phyloP scores from a whole-genome alignment of 2,888 invertebrate genomes.

The Pterostichus niger region DNA sequence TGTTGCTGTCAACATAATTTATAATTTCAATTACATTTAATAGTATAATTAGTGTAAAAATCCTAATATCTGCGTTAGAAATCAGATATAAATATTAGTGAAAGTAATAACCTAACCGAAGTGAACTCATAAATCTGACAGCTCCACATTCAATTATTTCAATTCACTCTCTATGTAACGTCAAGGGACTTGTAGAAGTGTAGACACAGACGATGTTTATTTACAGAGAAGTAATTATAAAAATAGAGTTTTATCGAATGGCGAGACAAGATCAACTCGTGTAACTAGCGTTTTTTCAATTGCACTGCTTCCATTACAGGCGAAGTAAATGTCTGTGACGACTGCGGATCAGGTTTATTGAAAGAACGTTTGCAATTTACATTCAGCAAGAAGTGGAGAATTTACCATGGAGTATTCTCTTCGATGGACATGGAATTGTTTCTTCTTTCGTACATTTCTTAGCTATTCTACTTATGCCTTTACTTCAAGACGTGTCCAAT shows the following conservation, averaged over 20 bases:
- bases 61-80: too few species aligned
- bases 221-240: conserved; percentile 52
- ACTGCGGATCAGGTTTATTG: conserved; percentile 49
- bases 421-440: background rate
- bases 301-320: conserved; percentile 55
- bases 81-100: too few species aligned
- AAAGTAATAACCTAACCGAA: too few species aligned
- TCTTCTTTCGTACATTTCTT: background rate
- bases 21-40: too few species aligned
- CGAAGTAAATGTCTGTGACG: background rate
- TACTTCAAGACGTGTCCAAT: conserved; percentile 9
- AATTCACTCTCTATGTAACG: too few species aligned
- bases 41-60: too few species aligned
- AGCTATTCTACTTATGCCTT: conserved; percentile 8
- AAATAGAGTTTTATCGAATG: conserved; percentile 33
- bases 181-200: too few species aligned
- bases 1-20: too few species aligned
- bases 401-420: too few species aligned
- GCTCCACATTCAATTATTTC: too few species aligned
- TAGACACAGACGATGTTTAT: background rate
- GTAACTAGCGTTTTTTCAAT: conserved; percentile 49
- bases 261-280: conserved; percentile 7
- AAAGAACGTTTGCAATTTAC: conserved; percentile 17
- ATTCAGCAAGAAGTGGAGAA: background rate
- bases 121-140: too few species aligned